Percentiles rank a stretch among this genome's conserved stretches.
phyloP scores from a whole-genome alignment of 1,140 invertebrate genomes.

The Choristoneura fumiferana region DNA sequence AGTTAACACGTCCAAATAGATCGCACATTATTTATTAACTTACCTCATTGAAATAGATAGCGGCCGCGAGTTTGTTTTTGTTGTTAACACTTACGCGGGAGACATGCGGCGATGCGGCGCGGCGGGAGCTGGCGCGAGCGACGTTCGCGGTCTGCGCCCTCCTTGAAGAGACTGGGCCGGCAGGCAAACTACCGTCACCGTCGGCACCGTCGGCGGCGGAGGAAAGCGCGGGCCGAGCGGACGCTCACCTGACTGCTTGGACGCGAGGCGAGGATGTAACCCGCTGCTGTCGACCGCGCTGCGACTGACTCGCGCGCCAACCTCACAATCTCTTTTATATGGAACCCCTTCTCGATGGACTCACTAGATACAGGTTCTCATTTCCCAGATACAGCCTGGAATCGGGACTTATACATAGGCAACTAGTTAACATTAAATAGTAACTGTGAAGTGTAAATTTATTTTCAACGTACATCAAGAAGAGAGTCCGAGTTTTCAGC shows the following conservation, averaged over 20 bases:
- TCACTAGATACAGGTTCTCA: constrained; percentile 30
- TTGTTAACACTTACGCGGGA: constrained; percentile 25
- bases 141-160: constrained; percentile 24
- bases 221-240: constrained; percentile 23
- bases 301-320: constrained; percentile 62
- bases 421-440: too few relatives aligned
- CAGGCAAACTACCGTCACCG: constrained; percentile 1
- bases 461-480: too few relatives aligned
- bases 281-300: constrained; percentile 37
- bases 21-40: constrained; percentile 25
- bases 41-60: constrained; percentile 58
- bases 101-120: constrained; percentile 27
- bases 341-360: constrained; percentile 49
- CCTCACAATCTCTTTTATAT: constrained; percentile 59
- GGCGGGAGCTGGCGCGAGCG: constrained; percentile 22
- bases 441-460: too few relatives aligned
- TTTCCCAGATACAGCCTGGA: constrained; percentile 30
- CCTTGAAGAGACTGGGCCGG: constrained; percentile 1
- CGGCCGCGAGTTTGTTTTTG: constrained; percentile 22
- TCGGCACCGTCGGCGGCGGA: neutral
- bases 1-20: constrained; percentile 16
- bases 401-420: neutral
- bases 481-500: too few relatives aligned
- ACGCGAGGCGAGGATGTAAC: constrained; percentile 14
- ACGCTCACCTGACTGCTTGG: constrained; percentile 32